Percentiles rank a stretch among this genome's conserved stretches.
Evolutionary conservation across 1,140 invertebrate species (phyloP).

Genomic region (Myzus persicae): DNA sequence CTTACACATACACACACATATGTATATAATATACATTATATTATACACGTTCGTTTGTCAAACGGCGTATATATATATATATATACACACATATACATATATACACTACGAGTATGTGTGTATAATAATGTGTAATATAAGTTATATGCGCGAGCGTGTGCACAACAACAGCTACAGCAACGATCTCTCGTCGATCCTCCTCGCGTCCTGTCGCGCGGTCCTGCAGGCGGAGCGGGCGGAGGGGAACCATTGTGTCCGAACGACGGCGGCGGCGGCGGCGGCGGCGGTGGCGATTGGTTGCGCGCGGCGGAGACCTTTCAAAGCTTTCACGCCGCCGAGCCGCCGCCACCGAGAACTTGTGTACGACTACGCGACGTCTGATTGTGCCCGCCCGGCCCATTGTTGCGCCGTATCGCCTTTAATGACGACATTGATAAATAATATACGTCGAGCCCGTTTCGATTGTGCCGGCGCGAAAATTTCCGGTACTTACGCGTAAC

Average conservation of each 20-base stretch:
- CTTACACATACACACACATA: not conserved
- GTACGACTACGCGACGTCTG: not conserved
- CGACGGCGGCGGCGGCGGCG: not conserved
- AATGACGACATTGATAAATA: constrained; percentile 52
- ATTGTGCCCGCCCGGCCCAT: constrained; percentile 21
- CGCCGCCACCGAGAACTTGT: constrained; percentile 16
- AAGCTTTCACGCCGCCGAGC: constrained; percentile 22
- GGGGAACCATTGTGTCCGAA: constrained; percentile 27
- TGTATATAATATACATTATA: no score
- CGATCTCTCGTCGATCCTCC: not conserved
- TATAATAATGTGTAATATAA: not conserved
- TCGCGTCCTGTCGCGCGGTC: no score
- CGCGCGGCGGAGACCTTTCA: not conserved
- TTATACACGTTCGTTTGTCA: not conserved
- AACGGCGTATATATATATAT: not conserved
- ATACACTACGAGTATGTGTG: not conserved
- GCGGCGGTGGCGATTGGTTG: not conserved
- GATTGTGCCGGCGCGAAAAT: constrained; percentile 28
- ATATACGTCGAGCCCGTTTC: not conserved
- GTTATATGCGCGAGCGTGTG: not conserved
- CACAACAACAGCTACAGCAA: not conserved
- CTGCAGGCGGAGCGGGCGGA: not conserved
- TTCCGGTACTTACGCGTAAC: constrained; percentile 7
- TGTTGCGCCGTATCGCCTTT: constrained; percentile 21
- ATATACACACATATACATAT: no score